These are phyloP conservation scores for Rhagoletis pomonella DNA, from an alignment of 1,140 invertebrate genomes.

Conservation along the genomic window DNA sequence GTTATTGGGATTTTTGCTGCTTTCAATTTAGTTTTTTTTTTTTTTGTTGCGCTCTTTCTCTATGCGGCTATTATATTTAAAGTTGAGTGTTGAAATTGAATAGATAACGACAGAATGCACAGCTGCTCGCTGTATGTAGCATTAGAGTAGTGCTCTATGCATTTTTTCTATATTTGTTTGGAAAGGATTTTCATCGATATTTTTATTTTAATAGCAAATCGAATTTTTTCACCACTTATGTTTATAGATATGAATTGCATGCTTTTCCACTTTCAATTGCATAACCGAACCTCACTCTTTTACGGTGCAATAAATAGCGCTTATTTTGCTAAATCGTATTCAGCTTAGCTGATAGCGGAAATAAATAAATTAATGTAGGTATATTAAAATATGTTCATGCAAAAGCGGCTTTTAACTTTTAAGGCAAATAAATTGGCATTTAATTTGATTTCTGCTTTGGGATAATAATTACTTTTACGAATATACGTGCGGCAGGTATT, in stretches of 20 bases:
- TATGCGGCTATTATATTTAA: slow-evolving; percentile 31
- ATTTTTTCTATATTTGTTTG: neutral
- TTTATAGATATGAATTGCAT: neutral
- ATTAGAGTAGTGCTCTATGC: neutral
- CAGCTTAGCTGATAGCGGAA: slow-evolving; percentile 1
- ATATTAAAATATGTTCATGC: neutral
- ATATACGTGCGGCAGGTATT: neutral
- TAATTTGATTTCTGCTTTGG: slow-evolving; percentile 21
- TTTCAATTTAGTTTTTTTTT: neutral
- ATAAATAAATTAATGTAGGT: slow-evolving; percentile 2
- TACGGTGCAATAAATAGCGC: neutral
- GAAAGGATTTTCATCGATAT: neutral
- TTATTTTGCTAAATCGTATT: slow-evolving; percentile 22
- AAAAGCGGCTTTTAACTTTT: slow-evolving; percentile 8
- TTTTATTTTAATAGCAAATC: slow-evolving; percentile 24
- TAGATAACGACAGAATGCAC: slow-evolving; percentile 23
- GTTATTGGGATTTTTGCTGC: neutral
- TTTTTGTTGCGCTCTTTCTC: neutral
- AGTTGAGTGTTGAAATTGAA: slow-evolving; percentile 41
- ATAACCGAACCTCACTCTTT: neutral
- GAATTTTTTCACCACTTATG: slow-evolving; percentile 1
- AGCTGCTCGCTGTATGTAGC: slow-evolving; percentile 4
- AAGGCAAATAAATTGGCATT: slow-evolving; percentile 46
- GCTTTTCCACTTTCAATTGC: slow-evolving; percentile 23
- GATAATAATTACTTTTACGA: slow-evolving; percentile 36